Evolutionary conservation across 2,113 vertebrate species (phyloP).

Genomic region (Corydoras maculifer): DNA sequence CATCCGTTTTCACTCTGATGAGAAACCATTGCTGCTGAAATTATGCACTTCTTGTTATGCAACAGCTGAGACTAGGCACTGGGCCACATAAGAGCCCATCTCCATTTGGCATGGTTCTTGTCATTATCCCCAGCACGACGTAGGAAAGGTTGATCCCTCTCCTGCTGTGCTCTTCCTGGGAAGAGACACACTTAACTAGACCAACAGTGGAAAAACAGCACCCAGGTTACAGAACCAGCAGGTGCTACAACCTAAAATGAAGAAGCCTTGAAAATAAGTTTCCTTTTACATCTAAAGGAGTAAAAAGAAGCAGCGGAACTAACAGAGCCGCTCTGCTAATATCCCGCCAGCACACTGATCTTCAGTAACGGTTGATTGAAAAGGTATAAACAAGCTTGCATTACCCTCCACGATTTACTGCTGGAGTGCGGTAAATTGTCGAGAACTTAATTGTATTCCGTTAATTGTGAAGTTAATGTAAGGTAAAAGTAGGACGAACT

Average conservation of each 20-base stretch:
- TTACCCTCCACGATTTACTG: too few relatives aligned
- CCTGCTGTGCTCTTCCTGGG: not conserved
- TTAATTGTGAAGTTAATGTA: not conserved
- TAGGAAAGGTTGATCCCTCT: slow-evolving; percentile 9
- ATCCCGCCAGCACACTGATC: slow-evolving; percentile 13
- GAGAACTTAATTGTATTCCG: not conserved
- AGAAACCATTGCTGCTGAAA: slow-evolving; percentile 33
- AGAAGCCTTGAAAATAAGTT: not conserved
- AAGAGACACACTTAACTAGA: slow-evolving; percentile 1
- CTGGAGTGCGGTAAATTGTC: not conserved
- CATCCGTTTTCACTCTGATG: slow-evolving; percentile 11
- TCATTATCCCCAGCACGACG: slow-evolving; percentile 12
- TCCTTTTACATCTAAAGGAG: not conserved
- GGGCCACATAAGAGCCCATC: slow-evolving; percentile 12
- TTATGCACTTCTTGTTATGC: slow-evolving; percentile 21
- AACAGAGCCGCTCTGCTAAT: slow-evolving; percentile 1
- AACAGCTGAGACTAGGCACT: slow-evolving; percentile 22
- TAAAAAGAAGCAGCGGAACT: slow-evolving; percentile 1
- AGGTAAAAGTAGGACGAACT: too few relatives aligned
- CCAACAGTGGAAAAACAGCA: slow-evolving; percentile 3
- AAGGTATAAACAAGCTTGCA: slow-evolving; percentile 3
- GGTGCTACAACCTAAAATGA: not conserved
- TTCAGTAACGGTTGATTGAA: slow-evolving; percentile 9
- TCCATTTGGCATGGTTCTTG: slow-evolving; percentile 1
- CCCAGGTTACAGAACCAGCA: not conserved